phyloP scores from a whole-genome alignment of 2,888 invertebrate genomes.

The Metellina segmentata region DNA sequence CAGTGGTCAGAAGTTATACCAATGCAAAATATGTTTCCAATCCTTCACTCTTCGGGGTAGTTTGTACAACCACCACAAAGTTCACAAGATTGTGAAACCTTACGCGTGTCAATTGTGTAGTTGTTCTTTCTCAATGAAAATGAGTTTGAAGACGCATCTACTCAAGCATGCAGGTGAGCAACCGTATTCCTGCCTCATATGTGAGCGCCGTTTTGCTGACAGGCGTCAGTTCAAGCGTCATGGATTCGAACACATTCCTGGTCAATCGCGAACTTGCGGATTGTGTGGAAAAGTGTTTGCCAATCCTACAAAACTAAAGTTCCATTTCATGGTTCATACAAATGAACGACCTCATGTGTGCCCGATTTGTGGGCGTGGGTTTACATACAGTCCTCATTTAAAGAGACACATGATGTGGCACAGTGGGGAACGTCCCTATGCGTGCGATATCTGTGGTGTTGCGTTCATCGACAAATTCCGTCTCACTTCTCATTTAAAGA shows the following conservation, averaged over 20 bases:
- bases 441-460: slow-evolving; percentile 15
- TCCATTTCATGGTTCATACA: slow-evolving; percentile 21
- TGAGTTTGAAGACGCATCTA: neutral
- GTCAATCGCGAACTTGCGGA: neutral
- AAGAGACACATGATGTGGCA: slow-evolving; percentile 5
- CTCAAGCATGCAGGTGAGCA: neutral
- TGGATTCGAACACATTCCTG: neutral
- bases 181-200: slow-evolving; percentile 16
- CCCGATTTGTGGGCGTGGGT: neutral
- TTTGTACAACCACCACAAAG: slow-evolving; percentile 1
- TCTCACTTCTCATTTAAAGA: neutral
- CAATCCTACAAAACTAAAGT: neutral
- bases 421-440: neutral
- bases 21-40: slow-evolving; percentile 11
- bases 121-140: neutral
- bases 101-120: slow-evolving; percentile 14
- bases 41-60: neutral
- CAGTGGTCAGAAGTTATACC: neutral
- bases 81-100: neutral
- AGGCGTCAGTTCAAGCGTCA: slow-evolving; percentile 6
- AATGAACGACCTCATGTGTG: neutral
- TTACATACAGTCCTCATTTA: neutral
- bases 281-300: slow-evolving; percentile 4
- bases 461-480: neutral
- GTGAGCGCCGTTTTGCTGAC: neutral